These are phyloP conservation scores for Prenolepis imparis DNA, from an alignment of 2,888 invertebrate genomes.

Conservation along the genomic window DNA sequence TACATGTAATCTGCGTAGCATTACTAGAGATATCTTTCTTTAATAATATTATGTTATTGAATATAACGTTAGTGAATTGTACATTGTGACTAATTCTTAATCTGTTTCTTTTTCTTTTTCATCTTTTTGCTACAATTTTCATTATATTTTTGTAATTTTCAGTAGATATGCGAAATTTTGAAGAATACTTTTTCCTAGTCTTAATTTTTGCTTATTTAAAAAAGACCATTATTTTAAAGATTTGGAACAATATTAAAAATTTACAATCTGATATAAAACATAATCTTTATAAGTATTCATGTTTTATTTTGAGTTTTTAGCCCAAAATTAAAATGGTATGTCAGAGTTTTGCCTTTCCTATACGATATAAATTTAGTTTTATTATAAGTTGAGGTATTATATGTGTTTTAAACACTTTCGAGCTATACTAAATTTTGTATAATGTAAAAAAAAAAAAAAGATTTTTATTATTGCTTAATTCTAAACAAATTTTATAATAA, in stretches of 20 bases:
- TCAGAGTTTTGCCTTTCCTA: not conserved
- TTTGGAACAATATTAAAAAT: not conserved
- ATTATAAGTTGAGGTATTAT: not conserved
- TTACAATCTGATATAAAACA: not conserved
- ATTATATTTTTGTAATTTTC: not conserved
- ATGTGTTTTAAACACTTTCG: not conserved
- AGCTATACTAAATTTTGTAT: not conserved
- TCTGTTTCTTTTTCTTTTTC: not conserved
- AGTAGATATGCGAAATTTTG: not conserved
- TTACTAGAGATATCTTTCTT: not conserved
- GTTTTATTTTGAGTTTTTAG: not conserved
- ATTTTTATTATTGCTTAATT: not conserved
- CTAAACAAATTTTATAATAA: not conserved
- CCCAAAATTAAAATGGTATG: not conserved
- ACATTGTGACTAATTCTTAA: not conserved
- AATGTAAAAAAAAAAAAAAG: not conserved
- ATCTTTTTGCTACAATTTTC: not conserved
- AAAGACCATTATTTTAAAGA: not conserved
- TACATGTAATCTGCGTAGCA: not conserved
- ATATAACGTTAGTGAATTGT: not conserved
- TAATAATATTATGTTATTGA: not conserved
- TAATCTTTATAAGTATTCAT: not conserved
- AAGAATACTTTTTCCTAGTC: not conserved
- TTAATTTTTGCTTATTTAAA: not conserved
- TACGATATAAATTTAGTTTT: slow-evolving; percentile 10